Evolutionary conservation across 2,888 invertebrate species (phyloP), one percentile per base, ranked within the genome.

Genomic region (Polydrusus pterygomalis): DNA sequence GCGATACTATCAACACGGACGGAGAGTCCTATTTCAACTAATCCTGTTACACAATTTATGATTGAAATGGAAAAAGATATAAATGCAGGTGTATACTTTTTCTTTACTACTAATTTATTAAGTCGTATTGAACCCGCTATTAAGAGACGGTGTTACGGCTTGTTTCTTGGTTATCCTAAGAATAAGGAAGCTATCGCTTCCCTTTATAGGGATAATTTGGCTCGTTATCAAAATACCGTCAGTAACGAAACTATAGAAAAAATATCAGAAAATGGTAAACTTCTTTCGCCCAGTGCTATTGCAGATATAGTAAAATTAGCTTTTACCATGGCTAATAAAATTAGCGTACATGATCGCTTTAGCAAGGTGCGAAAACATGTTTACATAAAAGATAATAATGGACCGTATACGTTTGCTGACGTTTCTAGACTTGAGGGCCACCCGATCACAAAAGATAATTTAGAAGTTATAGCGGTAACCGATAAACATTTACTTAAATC

Each of bases 121-220:
- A 62, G 38, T 13, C 40, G 43, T 18, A 62, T 62, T 5, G 62
- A 62, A 17, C 62, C 62, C 2, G 62, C 62, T 3, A 40, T 67
- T 11, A 49, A 49, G 6, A 8, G 49, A 49, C 34, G 34, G 51
- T 67, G 51, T 15, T 67, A 30, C 34, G 65, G 51, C 0, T n/a
- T 51, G n/a, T 67, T 67, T 49, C 15, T 67, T 6, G 65, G 65
- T 2, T 67, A 67, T 67, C 51, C 65, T 9, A 15, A 67, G 34
- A 49, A 11, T 30, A 3, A 25, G 9, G 15, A 49, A n/a, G 65
- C 15, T 5, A 34, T n/a, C 10, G 65, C 65, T 1, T 13, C 34
- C 8, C 65, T 67, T 25, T 67, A 67, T 51, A 11, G 15, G 1
- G 30, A 13, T 10, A 64, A 64, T 64, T 64, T 64, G 15, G 5